These are phyloP conservation scores for Pangasius larnaudii DNA, from an alignment of 2,797 vertebrate species.

Conservation along the genomic window DNA sequence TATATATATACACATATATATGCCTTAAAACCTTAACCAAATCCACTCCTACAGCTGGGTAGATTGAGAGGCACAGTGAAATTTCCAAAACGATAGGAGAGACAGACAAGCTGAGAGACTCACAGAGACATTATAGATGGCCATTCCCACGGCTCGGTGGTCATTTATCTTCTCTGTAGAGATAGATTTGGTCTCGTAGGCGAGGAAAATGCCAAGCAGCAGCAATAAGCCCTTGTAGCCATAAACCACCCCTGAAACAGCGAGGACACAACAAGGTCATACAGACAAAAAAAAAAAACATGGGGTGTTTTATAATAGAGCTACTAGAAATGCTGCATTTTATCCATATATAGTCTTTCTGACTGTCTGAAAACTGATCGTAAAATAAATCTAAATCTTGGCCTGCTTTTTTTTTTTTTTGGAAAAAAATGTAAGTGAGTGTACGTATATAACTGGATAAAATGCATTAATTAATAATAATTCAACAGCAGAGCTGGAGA, in stretches of 20 bases:
- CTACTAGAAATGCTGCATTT: not conserved
- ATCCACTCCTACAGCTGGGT: not conserved
- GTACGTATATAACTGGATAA: not conserved
- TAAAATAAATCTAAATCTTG: not conserved
- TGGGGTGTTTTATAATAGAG: not conserved
- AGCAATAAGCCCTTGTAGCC: conserved; percentile 92
- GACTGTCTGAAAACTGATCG: conserved; percentile 9
- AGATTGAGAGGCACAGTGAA: not conserved
- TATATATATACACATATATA: too few relatives aligned
- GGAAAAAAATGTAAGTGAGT: not conserved
- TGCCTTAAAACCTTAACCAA: not conserved
- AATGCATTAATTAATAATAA: conserved; percentile 12
- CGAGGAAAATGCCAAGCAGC: conserved; percentile 91
- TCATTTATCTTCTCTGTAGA: conserved; percentile 97
- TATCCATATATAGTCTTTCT: not conserved
- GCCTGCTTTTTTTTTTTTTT: not conserved
- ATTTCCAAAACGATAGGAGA: conserved; percentile 4
- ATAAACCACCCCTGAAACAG: conserved; percentile 84
- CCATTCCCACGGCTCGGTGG: conserved; percentile 94
- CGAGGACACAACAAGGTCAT: conserved; percentile 28
- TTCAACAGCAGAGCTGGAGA: not conserved
- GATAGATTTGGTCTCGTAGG: conserved; percentile 94
- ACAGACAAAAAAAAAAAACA: conserved; percentile 6
- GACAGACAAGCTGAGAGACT: conserved; percentile 63
- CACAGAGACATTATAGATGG: conserved; percentile 95